Evolutionary conservation across 1,140 invertebrate genomes (phyloP), one percentile per base, ranked within the genome.

Genomic region (Dreissena rostriformis): DNA sequence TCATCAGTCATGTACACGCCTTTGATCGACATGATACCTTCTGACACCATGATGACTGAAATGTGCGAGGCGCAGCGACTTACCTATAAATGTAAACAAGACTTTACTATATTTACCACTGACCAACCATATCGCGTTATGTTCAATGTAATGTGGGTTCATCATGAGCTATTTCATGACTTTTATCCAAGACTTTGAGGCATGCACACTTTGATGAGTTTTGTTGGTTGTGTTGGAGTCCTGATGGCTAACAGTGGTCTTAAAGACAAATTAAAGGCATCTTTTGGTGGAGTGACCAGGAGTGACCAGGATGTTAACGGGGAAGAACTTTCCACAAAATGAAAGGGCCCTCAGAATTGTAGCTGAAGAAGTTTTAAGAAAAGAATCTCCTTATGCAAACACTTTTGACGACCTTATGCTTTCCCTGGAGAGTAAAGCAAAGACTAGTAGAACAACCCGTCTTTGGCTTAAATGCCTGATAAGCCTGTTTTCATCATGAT

Each of bases 181-280:
- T n/a, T n/a, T n/a, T n/a, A n/a, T n/a, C n/a, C n/a, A n/a, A n/a
- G n/a, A n/a, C n/a, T n/a, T n/a, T n/a, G n/a, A n/a, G n/a, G n/a
- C n/a, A n/a, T 88, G 86, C 88, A 89, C 67, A 73, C 84, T 68
- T 72, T 88, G 11, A 86, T 89, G 88, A 88, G 82, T 82, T 88
- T 74, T 66, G 57, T 82, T 74, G 87, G 85, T 14, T 72, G 24
- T 51, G 61, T 89, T 29, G 87, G 88, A 29, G 51, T 65, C 11
- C 74, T 89, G 12, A 87, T 88, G 85, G 75, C 72, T 8, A 57
- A 83, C 51, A 74, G 26, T 70, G 86, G 86, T 8, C 67, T 89
- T 8, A 72, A 68, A 66, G 73, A 84, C 51, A 29, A 86, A 19
- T 10, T 87, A 24, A 15, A 70, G 65, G n/a, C 71, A 19, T 29